These are phyloP conservation scores for Triplophysa siluroides DNA, from an alignment of 2,113 vertebrate species.

Conservation along the genomic window DNA sequence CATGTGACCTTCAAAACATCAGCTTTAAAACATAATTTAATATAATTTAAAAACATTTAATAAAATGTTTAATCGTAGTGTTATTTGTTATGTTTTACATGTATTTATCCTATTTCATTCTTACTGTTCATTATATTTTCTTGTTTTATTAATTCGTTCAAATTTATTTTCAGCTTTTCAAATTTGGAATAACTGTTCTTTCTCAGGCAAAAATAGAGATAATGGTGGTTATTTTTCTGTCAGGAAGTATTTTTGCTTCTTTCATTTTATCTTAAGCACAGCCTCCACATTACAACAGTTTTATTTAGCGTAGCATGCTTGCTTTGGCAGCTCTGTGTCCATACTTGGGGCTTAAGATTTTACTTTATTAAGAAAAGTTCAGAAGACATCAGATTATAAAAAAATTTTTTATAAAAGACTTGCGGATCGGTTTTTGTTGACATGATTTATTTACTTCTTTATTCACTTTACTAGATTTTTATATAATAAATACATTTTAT, in stretches of 20 bases:
- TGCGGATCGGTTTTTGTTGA: no score
- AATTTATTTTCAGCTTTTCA: slow-evolving; percentile 26
- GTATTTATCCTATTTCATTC: no score
- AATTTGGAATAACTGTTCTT: not conserved
- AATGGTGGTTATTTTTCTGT: not conserved
- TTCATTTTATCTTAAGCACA: slow-evolving; percentile 1
- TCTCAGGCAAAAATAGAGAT: not conserved
- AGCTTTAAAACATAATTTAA: no score
- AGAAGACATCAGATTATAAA: no score
- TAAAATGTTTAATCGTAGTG: no score
- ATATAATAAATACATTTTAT: not conserved
- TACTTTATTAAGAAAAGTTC: not conserved
- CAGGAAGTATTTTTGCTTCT: slow-evolving; percentile 26
- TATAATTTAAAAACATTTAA: no score
- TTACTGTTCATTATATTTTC: not conserved
- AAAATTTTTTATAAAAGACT: no score
- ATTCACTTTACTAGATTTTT: no score
- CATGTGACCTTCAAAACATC: no score
- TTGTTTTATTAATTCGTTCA: slow-evolving; percentile 5
- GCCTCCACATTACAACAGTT: not conserved
- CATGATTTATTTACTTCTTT: no score
- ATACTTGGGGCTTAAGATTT: not conserved
- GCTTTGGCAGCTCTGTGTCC: not conserved
- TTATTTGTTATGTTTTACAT: no score
- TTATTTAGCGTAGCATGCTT: not conserved